These are phyloP conservation scores for Drosophila persimilis DNA, from an alignment of 1,140 invertebrate species.

Conservation along the genomic window DNA sequence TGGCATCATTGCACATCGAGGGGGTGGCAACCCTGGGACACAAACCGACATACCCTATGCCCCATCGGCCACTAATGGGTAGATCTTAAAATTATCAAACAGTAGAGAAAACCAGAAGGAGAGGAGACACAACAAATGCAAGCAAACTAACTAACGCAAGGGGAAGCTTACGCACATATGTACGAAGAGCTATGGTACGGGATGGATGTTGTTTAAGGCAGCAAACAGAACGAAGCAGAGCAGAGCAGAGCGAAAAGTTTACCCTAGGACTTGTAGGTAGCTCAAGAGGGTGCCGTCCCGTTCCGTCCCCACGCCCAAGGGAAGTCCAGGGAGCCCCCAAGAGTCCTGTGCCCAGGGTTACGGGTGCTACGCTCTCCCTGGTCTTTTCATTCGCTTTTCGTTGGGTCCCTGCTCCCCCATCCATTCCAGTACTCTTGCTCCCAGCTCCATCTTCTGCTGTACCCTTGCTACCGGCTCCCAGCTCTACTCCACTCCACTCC, in stretches of 20 bases:
- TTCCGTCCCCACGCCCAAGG: too few species aligned
- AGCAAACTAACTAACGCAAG: conserved; percentile 46
- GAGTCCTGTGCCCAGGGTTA: conserved; percentile 26
- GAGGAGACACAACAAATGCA: conserved; percentile 35
- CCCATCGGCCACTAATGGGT: neutral
- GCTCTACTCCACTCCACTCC: too few species aligned
- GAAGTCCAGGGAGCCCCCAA: neutral
- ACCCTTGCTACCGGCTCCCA: neutral
- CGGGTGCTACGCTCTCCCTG: conserved; percentile 8
- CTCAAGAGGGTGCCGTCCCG: conserved; percentile 14
- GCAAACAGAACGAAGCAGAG: conserved; percentile 6
- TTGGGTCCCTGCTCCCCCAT: too few species aligned
- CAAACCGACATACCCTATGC: too few species aligned
- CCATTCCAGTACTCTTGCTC: neutral
- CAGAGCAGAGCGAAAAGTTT: conserved; percentile 23
- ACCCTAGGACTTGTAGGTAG: conserved; percentile 9
- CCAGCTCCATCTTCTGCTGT: conserved; percentile 5
- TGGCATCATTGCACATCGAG: too few species aligned
- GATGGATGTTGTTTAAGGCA: conserved; percentile 4
- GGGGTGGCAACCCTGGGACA: too few species aligned
- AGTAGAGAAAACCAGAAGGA: conserved; percentile 7
- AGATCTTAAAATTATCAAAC: conserved; percentile 1
- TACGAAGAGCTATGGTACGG: neutral
- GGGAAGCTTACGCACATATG: conserved; percentile 3
- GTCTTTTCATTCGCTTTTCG: too few species aligned